Evolutionary conservation across 2,113 vertebrate genomes (phyloP).

Genomic region (Boleophthalmus pectinirostris): DNA sequence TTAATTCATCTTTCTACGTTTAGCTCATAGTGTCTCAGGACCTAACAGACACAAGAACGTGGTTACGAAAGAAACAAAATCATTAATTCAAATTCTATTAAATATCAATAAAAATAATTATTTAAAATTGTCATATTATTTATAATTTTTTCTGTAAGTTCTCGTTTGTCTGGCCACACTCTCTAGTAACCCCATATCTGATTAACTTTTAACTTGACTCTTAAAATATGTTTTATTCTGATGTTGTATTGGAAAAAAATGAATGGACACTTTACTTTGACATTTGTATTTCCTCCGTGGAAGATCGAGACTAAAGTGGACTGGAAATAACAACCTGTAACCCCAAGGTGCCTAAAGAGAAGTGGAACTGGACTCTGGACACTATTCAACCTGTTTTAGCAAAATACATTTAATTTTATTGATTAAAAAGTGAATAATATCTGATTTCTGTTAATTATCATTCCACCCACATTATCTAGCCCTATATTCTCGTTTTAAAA

Average conservation of each 20-base stretch:
- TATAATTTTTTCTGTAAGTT: background rate
- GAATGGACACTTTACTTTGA: background rate
- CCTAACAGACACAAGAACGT: no score
- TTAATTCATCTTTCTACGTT: no score
- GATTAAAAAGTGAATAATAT: background rate
- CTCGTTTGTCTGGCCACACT: no score
- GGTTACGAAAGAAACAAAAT: no score
- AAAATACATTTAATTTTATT: background rate
- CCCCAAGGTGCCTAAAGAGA: conserved; percentile 24
- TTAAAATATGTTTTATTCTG: background rate
- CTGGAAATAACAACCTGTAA: conserved; percentile 11
- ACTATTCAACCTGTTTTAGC: conserved; percentile 24
- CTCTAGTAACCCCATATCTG: background rate
- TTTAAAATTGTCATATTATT: no score
- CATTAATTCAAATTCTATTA: no score
- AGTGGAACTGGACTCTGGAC: conserved; percentile 29
- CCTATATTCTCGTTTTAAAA: background rate
- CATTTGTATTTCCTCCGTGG: conserved; percentile 22
- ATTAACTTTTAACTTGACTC: background rate
- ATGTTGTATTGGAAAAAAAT: background rate
- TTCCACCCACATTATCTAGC: background rate
- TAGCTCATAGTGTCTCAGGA: no score
- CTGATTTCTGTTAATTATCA: background rate
- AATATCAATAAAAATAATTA: no score
- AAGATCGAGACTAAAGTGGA: conserved; percentile 25